Conservation (phyloP, 2,797 vertebrate species). For the Melanogrammus aeglefinus region DNA sequence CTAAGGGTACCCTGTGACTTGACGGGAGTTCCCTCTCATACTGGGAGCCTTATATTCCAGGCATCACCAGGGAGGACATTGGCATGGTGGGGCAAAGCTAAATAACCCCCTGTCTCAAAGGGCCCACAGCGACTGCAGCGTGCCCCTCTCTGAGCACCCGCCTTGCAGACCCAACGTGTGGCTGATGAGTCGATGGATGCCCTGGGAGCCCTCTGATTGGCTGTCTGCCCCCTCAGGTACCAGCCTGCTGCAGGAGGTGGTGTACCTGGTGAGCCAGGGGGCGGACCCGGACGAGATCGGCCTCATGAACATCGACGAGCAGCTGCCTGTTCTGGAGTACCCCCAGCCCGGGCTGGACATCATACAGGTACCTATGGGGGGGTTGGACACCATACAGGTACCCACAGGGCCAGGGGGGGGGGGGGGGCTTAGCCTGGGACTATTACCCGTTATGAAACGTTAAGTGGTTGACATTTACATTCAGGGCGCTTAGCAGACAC, state of each 20-base stretch:
- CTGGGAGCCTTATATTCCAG: neutral
- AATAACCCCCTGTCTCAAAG: no score
- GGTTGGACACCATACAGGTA: no score
- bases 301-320: slow-evolving; percentile 98
- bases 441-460: no score
- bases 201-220: neutral
- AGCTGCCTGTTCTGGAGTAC: slow-evolving; percentile 95
- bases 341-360: slow-evolving; percentile 96
- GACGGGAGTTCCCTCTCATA: no score
- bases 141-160: no score
- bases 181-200: neutral
- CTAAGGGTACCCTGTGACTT: no score
- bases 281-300: slow-evolving; percentile 96
- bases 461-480: no score
- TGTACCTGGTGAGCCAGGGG: slow-evolving; percentile 96
- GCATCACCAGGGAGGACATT: neutral
- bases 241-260: slow-evolving; percentile 94
- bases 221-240: slow-evolving; percentile 76
- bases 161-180: no score
- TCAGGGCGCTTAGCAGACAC: no score
- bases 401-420: no score
- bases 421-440: no score
- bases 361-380: slow-evolving; percentile 81
- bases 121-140: no score
- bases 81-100: neutral